Evolutionary conservation across 1,140 invertebrate genomes (phyloP).

Genomic region (Pteromalus puparum): DNA sequence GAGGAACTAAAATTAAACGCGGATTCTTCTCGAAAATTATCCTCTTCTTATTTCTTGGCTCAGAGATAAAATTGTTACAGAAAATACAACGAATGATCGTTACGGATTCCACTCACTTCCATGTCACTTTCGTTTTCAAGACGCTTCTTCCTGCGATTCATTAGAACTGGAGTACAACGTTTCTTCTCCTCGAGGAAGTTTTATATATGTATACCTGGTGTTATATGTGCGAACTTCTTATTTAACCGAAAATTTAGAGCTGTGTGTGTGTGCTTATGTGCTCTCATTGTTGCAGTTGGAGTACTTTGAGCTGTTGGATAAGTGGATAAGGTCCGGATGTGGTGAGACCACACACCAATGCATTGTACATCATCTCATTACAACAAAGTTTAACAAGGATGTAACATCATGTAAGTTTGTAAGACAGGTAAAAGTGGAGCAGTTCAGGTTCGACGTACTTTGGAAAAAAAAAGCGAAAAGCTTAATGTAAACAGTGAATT

Average conservation of each 20-base stretch:
- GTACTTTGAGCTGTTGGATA: neutral
- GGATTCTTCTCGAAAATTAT: neutral
- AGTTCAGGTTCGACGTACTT: neutral
- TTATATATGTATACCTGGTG: neutral
- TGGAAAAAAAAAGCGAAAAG: neutral
- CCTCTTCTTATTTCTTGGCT: neutral
- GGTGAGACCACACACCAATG: neutral
- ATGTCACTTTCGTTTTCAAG: conserved; percentile 5
- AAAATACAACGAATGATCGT: neutral
- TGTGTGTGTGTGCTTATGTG: neutral
- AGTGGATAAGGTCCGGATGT: neutral
- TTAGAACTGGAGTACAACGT: neutral
- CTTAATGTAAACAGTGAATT: conserved; percentile 8
- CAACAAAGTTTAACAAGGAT: neutral
- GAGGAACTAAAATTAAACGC: neutral
- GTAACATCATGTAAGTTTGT: neutral
- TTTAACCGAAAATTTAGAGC: neutral
- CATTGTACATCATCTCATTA: neutral
- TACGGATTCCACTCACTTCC: neutral
- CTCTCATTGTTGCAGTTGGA: neutral
- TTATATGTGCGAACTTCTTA: conserved; percentile 1
- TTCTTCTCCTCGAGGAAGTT: neutral
- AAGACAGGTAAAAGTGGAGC: neutral
- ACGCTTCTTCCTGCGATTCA: neutral
- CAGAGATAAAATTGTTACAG: neutral